Conservation (phyloP, 2,888 invertebrate genomes). For the Blastobasis lacticolella region DNA sequence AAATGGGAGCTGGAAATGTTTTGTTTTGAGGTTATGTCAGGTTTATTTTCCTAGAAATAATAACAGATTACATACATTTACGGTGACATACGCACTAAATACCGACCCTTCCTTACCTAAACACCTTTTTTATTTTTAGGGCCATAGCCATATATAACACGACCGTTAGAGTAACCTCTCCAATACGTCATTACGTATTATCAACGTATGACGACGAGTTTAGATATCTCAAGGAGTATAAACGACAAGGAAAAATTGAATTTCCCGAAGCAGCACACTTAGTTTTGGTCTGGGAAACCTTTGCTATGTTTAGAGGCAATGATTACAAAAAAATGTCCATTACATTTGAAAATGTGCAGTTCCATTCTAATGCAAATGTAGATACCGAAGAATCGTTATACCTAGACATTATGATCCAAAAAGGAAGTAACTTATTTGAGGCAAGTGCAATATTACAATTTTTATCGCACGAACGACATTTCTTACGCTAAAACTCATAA, state of each 20-base stretch:
- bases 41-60: too few species aligned
- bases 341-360: conserved; percentile 17
- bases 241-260: conserved; percentile 29
- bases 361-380: conserved; percentile 17
- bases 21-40: too few species aligned
- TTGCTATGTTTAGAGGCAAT: conserved; percentile 49
- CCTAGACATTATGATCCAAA: conserved; percentile 19
- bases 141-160: conserved; percentile 22
- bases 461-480: too few species aligned
- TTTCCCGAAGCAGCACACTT: conserved; percentile 79
- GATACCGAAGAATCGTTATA: conserved; percentile 12
- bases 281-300: conserved; percentile 66
- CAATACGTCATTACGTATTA: conserved; percentile 27
- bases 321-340: conserved; percentile 38
- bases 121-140: conserved; percentile 20
- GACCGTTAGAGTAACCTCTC: conserved; percentile 20
- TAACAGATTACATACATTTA: too few species aligned
- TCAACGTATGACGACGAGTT: conserved; percentile 41
- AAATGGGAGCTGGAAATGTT: too few species aligned
- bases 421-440: conserved; percentile 29
- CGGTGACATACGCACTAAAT: too few species aligned
- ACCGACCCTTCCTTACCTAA: too few species aligned
- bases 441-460: conserved; percentile 15
- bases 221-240: conserved; percentile 28
- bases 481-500: neutral